These are phyloP conservation scores for Garrulus glandarius DNA, from an alignment of 2,797 vertebrate species.

Conservation along the genomic window DNA sequence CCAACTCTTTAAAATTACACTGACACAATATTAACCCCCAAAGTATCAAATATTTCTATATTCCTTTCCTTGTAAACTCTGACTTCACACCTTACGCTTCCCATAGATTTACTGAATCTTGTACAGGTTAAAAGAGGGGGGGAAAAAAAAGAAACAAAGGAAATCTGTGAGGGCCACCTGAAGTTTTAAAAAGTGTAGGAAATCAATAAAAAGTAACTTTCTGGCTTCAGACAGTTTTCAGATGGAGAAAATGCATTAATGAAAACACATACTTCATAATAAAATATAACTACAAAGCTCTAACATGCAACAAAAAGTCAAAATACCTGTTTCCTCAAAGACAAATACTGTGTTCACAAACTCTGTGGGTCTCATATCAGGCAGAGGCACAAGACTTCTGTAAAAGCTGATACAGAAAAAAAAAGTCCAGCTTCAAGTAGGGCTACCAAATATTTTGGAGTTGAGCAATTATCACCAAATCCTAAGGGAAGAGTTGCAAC, in stretches of 20 bases:
- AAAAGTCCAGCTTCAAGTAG: not conserved
- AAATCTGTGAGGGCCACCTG: not conserved
- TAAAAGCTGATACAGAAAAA: not conserved
- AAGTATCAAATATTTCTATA: not conserved
- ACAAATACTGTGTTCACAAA: not conserved
- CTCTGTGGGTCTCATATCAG: not conserved
- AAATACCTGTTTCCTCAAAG: not conserved
- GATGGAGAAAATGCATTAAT: not conserved
- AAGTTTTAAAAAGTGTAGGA: not conserved
- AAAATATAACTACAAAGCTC: not conserved
- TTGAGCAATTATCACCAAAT: not conserved
- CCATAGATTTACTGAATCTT: not conserved
- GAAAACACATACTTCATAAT: not conserved
- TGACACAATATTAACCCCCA: not conserved
- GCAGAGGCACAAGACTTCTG: not conserved
- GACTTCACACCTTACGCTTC: not conserved
- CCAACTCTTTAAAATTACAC: not conserved
- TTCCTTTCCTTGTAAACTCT: not conserved
- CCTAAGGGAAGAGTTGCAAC: not conserved
- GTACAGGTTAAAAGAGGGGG: not conserved
- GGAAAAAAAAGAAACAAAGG: not conserved
- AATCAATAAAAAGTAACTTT: not conserved
- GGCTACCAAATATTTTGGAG: not conserved
- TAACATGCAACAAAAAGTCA: not conserved
- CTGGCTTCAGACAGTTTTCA: not conserved